Evolutionary conservation across 2,888 invertebrate species (phyloP).

Genomic region (Halocaridina rubra): DNA sequence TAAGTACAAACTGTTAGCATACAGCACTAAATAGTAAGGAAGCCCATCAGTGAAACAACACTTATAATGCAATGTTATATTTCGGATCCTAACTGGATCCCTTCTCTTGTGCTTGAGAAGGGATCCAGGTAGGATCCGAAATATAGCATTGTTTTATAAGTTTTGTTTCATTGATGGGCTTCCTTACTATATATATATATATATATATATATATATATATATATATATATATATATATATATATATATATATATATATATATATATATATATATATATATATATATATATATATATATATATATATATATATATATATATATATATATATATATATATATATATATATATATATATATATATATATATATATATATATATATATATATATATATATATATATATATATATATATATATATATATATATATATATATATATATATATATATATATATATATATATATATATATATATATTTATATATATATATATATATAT

Average conservation of each 20-base stretch:
- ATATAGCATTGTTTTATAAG: too few relatives aligned
- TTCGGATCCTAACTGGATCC: too few relatives aligned
- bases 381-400: slow-evolving; percentile 3
- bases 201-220: background rate
- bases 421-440: background rate
- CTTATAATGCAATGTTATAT: too few relatives aligned
- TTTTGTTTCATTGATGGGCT: too few relatives aligned
- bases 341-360: slow-evolving; percentile 10
- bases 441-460: background rate
- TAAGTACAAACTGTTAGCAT: too few relatives aligned
- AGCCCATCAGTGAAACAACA: too few relatives aligned
- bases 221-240: background rate
- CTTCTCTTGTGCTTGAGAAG: too few relatives aligned
- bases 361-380: background rate
- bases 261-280: slow-evolving; percentile 1
- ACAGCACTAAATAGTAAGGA: too few relatives aligned
- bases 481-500: background rate
- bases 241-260: slow-evolving; percentile 9
- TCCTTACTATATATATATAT: background rate
- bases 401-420: background rate
- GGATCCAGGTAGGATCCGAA: too few relatives aligned
- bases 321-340: background rate
- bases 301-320: background rate
- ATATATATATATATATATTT: background rate
- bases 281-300: background rate